Evolutionary conservation across 2,113 vertebrate genomes (phyloP), one percentile per base, ranked within the genome.

Genomic region (Rhadina sibilatrix): DNA sequence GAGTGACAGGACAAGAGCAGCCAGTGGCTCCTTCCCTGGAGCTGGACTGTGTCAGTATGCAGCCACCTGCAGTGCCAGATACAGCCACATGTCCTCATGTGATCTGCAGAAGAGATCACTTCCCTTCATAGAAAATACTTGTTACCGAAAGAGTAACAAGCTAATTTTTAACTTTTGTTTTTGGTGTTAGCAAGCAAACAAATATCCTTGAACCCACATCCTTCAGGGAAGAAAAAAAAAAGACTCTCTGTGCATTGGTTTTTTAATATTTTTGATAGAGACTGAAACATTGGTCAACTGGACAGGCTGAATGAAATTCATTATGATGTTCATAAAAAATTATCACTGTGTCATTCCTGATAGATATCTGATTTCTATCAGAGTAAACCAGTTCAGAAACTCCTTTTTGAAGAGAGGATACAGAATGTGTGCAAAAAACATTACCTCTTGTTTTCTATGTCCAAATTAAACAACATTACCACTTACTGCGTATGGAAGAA

Each of bases 381-480:
- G 49, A 90, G 86, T 53, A 57, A 86, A 53, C 3, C 44, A 83
- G 17, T 40, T 84, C 65, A 78, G 66, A 79, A 91, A 46, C 17
- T 75, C 27, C 6, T 38, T 77, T 84, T 53, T 27, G 61, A 63
- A 38, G n/a, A 71, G n/a, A 78, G 1, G 9, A 63, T 0, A 0
- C 21, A 59, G 42, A 61, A n/a, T 0, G 0, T 1, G 2, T 28
- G 30, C 33, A 50, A 47, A 30, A 72, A 76, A 35, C 12, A 24
- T 22, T 44, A 19, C 19, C 63, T 61, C n/a, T 72, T 56, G 23
- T 54, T 89, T 78, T 74, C 33, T 52, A 5, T 2, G 1, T 57
- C 42, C n/a, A 63, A 54, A 87, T 75, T 57, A 81, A 87, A 63
- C 17, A 53, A 2, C n/a, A 38, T 77, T 21, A 38, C 40, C 31